phyloP scores from a whole-genome alignment of 2,797 vertebrate genomes.

The Podarcis siculus region DNA sequence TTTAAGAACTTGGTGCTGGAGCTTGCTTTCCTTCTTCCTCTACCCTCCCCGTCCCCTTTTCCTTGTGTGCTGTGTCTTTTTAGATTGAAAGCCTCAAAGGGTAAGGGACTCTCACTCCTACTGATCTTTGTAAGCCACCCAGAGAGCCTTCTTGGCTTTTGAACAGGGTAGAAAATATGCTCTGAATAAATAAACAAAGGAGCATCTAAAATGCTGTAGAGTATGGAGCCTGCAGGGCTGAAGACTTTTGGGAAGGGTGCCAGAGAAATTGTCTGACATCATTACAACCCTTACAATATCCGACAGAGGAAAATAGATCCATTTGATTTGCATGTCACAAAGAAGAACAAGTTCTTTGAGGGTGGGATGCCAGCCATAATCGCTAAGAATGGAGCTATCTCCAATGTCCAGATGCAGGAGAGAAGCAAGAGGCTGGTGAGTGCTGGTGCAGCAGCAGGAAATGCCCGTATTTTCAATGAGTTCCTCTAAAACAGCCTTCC shows the following conservation, averaged over 20 bases:
- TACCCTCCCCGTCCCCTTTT: not conserved
- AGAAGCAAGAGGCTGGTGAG: too few relatives aligned
- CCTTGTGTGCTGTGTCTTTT: not conserved
- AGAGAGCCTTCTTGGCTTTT: not conserved
- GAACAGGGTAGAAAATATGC: not conserved
- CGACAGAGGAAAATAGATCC: not conserved
- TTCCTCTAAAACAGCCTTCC: too few relatives aligned
- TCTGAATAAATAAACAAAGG: not conserved
- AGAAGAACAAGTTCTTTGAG: not conserved
- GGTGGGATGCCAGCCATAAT: not conserved
- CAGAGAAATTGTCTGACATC: not conserved
- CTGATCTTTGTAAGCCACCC: not conserved
- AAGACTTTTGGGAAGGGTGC: not conserved
- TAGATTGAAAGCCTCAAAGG: too few relatives aligned
- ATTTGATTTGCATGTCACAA: too few relatives aligned
- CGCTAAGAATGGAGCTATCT: not conserved
- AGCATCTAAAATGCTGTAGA: accelerated
- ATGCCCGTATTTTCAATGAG: too few relatives aligned
- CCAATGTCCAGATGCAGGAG: not conserved
- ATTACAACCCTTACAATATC: too few relatives aligned
- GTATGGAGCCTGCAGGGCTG: accelerated
- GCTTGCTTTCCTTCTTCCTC: not conserved
- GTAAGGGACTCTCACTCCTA: not conserved
- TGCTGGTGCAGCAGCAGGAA: too few relatives aligned
- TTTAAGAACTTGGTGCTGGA: not conserved